These are phyloP conservation scores for Litoditis marina DNA, from an alignment of 2,888 invertebrate species.

Conservation along the genomic window DNA sequence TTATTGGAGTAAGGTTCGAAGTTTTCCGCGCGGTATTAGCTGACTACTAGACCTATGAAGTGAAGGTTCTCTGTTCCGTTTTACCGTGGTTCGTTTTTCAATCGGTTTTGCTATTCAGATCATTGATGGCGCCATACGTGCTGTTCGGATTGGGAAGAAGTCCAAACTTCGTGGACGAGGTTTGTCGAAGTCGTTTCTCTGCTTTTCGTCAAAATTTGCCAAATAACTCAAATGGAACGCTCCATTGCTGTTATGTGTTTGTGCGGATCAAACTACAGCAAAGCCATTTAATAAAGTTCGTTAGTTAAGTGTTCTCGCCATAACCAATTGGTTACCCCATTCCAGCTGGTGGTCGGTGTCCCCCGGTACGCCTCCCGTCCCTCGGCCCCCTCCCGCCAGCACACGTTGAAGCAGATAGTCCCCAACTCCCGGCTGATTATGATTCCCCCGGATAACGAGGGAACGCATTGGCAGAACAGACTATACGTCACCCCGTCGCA, in stretches of 20 bases:
- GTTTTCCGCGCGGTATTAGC: no score
- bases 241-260: no score
- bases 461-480: constrained; percentile 49
- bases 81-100: background rate
- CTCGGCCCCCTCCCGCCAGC: constrained; percentile 30
- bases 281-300: no score
- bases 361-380: constrained; percentile 33
- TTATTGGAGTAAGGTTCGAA: no score
- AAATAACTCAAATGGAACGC: no score
- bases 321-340: background rate
- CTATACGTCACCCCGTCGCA: constrained; percentile 60
- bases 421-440: constrained; percentile 97
- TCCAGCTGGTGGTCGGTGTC: constrained; percentile 31
- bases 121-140: constrained; percentile 88
- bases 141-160: constrained; percentile 95
- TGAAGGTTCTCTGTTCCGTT: no score
- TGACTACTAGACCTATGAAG: no score
- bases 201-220: constrained; percentile 65
- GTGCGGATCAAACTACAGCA: no score
- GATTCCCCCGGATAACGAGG: constrained; percentile 72
- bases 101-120: constrained; percentile 63
- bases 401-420: constrained; percentile 66
- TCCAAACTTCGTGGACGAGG: constrained; percentile 80
- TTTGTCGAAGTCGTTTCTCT: constrained; percentile 21
- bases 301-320: no score